Conservation (phyloP, 1,140 invertebrate species). For the Homarus americanus region DNA sequence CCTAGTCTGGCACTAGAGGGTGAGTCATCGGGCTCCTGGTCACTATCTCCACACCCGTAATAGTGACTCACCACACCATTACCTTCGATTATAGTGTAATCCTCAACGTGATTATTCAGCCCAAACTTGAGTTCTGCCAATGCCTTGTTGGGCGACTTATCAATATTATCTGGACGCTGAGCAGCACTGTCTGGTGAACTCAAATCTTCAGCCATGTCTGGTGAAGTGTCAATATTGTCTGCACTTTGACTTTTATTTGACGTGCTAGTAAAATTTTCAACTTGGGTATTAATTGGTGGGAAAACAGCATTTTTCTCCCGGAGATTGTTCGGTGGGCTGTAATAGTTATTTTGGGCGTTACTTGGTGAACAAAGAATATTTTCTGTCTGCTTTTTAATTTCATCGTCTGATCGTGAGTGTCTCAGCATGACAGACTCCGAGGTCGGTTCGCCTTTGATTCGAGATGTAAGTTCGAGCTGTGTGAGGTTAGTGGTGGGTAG, state of each 20-base stretch:
- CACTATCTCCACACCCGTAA: constrained; percentile 35
- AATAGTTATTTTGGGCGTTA: not conserved
- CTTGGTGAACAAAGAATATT: not conserved
- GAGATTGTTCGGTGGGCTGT: not conserved
- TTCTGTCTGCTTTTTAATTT: not conserved
- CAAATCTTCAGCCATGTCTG: not conserved
- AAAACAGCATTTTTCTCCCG: too few relatives aligned
- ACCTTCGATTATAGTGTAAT: constrained; percentile 31
- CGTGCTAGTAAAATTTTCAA: not conserved
- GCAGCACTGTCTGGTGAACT: not conserved
- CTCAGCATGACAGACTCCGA: not conserved
- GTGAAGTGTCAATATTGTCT: not conserved
- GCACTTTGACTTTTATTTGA: not conserved
- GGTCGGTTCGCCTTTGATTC: not conserved
- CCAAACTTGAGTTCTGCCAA: not conserved
- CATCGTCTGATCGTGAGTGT: not conserved
- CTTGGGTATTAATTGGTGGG: not conserved
- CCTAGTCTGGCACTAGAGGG: not conserved
- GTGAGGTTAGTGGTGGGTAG: not conserved
- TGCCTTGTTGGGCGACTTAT: not conserved
- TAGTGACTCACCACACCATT: not conserved
- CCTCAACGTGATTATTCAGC: constrained; percentile 3
- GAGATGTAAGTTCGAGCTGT: not conserved
- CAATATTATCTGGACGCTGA: not conserved
- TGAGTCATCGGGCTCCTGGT: not conserved